Evolutionary conservation across 2,888 invertebrate genomes (phyloP).

Genomic region (Epicampocera succincta): DNA sequence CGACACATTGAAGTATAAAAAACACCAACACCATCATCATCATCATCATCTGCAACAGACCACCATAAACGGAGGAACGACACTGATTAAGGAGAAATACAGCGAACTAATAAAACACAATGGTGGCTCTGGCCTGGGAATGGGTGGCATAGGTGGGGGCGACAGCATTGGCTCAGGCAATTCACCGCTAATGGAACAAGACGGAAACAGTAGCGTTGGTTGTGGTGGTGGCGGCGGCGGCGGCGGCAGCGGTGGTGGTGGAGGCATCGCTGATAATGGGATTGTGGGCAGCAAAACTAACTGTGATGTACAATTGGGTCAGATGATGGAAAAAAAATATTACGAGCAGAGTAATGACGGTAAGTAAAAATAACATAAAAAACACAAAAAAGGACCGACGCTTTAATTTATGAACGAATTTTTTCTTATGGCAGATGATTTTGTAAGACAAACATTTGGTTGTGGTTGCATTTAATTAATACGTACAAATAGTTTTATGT

Average conservation of each 20-base stretch:
- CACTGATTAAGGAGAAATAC: constrained; percentile 67
- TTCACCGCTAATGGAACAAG: constrained; percentile 61
- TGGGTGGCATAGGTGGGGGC: constrained; percentile 12
- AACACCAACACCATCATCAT: constrained; percentile 53
- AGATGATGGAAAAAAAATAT: constrained; percentile 73
- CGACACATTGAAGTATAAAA: constrained; percentile 63
- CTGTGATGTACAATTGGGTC: constrained; percentile 72
- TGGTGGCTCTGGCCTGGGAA: constrained; percentile 45
- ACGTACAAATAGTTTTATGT: no score
- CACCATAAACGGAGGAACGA: constrained; percentile 67
- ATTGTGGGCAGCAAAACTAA: constrained; percentile 62
- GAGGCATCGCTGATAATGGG: constrained; percentile 8
- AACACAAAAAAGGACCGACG: no score
- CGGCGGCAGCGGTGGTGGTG: constrained; percentile 50
- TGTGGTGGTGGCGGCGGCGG: constrained; percentile 38
- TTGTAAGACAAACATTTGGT: no score
- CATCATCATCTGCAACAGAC: constrained; percentile 70
- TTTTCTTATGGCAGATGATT: no score
- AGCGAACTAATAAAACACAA: constrained; percentile 70
- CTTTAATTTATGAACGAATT: no score
- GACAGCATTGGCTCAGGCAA: constrained; percentile 54
- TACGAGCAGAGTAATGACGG: constrained; percentile 74
- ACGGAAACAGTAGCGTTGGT: constrained; percentile 38
- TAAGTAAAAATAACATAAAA: constrained; percentile 61
- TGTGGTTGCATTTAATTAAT: no score